Conservation (phyloP, 2,797 vertebrate species). For the Miopithecus talapoin region DNA sequence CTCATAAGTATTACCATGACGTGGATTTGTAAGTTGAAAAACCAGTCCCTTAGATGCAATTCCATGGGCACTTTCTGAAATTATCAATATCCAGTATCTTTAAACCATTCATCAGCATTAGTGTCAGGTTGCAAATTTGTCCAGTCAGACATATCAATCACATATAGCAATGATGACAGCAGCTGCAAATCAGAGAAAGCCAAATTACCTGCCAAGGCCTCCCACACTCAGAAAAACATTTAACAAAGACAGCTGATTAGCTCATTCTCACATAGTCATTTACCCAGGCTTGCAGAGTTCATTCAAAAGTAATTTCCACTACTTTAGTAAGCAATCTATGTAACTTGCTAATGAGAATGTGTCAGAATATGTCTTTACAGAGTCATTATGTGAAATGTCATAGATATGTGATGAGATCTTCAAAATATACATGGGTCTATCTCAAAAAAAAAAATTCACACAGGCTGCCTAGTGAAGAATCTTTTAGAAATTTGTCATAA, state of each 20-base stretch:
- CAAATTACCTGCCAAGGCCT: constrained; percentile 77
- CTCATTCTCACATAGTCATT: constrained; percentile 74
- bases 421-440: constrained; percentile 20
- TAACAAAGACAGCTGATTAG: constrained; percentile 82
- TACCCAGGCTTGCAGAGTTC: constrained; percentile 62
- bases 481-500: background rate
- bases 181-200: constrained; percentile 77
- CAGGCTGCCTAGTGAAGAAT: background rate
- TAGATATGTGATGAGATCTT: background rate
- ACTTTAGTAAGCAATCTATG: constrained; percentile 68
- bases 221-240: constrained; percentile 77
- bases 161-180: constrained; percentile 74
- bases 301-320: constrained; percentile 75
- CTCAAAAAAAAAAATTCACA: constrained; percentile 23
- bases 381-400: constrained; percentile 48
- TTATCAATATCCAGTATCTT: constrained; percentile 73
- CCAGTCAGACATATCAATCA: constrained; percentile 81
- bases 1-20: background rate
- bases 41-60: background rate
- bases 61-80: constrained; percentile 63
- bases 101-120: constrained; percentile 80
- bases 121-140: constrained; percentile 75
- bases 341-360: constrained; percentile 68
- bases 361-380: constrained; percentile 52
- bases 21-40: constrained; percentile 16